phyloP scores from a whole-genome alignment of 2,113 vertebrate species.

The Myrmecobius fasciatus region DNA sequence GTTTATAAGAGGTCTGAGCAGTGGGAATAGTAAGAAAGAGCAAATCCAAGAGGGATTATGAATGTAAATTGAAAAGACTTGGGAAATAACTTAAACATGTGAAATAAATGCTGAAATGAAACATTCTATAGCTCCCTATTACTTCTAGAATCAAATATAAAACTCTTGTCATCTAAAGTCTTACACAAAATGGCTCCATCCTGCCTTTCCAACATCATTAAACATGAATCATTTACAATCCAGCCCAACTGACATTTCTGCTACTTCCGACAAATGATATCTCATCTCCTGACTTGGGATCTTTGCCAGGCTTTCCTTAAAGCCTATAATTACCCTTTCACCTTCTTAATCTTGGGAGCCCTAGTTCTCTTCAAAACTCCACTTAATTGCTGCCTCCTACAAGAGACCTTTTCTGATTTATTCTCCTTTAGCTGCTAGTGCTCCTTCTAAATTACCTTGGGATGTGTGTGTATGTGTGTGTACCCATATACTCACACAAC shows the following conservation, averaged over 20 bases:
- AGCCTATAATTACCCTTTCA: background rate
- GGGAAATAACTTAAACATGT: background rate
- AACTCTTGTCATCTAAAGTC: background rate
- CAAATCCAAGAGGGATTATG: background rate
- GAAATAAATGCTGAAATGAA: background rate
- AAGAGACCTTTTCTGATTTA: background rate
- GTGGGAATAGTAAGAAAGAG: background rate
- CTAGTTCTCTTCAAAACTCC: background rate
- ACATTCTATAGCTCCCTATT: background rate
- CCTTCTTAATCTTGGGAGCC: background rate
- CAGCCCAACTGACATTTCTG: background rate
- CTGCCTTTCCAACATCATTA: background rate
- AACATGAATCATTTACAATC: background rate
- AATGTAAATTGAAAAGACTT: background rate
- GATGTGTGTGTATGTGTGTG: no score
- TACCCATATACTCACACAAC: background rate
- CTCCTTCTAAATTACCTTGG: background rate
- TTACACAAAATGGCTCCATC: background rate
- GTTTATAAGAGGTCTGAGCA: background rate
- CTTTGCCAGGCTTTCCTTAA: background rate
- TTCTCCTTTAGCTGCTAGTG: background rate
- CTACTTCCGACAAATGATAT: background rate
- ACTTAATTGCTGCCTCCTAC: background rate
- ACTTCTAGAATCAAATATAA: background rate
- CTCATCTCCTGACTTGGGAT: background rate